These are phyloP conservation scores for Cremastinae sp. DNA, from an alignment of 2,888 invertebrate species.

Conservation along the genomic window DNA sequence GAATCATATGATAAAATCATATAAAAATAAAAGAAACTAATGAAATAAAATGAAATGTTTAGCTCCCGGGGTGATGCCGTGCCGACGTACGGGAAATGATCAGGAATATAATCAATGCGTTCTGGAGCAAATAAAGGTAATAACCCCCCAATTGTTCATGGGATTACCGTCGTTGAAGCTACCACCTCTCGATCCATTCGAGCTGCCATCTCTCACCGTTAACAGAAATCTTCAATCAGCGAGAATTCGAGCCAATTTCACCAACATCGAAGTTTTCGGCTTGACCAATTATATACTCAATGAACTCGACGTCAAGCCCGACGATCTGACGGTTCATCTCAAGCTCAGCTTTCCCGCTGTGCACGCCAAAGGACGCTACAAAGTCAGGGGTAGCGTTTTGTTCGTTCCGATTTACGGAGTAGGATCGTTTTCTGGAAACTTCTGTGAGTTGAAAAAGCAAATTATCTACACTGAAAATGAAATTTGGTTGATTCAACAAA, in stretches of 20 bases:
- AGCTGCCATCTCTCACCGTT: conserved; percentile 86
- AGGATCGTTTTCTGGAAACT: conserved; percentile 82
- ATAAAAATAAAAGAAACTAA: not conserved
- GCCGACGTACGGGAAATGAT: conserved; percentile 67
- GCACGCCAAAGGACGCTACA: conserved; percentile 82
- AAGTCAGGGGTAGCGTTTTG: conserved; percentile 82
- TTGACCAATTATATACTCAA: conserved; percentile 85
- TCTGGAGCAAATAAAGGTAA: conserved; percentile 83
- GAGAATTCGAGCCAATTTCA: conserved; percentile 86
- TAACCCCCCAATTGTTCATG: conserved; percentile 83
- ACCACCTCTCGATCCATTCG: conserved; percentile 88
- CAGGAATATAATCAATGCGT: conserved; percentile 82
- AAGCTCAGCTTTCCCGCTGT: conserved; percentile 80
- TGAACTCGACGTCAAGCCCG: conserved; percentile 80
- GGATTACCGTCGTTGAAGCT: conserved; percentile 88
- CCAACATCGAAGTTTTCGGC: conserved; percentile 85
- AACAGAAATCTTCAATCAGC: conserved; percentile 88
- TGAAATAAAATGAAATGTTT: conserved; percentile 45
- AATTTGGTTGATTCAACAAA: no score
- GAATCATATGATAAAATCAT: not conserved
- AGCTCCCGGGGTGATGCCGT: conserved; percentile 75
- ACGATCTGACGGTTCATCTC: conserved; percentile 79
- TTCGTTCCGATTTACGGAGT: conserved; percentile 81
- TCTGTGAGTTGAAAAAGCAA: conserved; percentile 80
- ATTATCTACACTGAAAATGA: no score